Evolutionary conservation across 2,888 invertebrate genomes (phyloP), one percentile per base, ranked within the genome.

Genomic region (Catocala nupta): DNA sequence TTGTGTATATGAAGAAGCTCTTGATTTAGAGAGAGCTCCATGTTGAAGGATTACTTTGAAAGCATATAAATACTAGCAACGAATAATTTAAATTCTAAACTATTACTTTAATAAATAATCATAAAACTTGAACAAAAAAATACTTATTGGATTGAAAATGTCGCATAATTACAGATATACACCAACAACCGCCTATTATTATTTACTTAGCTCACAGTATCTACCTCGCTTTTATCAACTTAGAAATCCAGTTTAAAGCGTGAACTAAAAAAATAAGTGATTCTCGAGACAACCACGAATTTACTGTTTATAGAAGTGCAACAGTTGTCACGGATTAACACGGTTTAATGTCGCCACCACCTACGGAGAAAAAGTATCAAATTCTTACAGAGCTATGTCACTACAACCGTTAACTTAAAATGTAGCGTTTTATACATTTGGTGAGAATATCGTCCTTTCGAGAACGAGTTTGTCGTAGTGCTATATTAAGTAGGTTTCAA

Each of bases 341-440:
- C 53, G 71, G 80, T 82, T 84, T 82, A 74, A 71, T 79, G 75
- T 74, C 77, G 72, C 83, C 88, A 82, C 88, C 88, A 82, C 88
- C 90, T 84, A 88, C 85, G 75, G 73, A 76, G 81, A 77, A 78
- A 79, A 77, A 80, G 75, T 81, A 81, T 78, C 77, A 83, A 84
- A 90, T 87, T 89, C 89, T 84, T 78, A 67, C 71, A 77, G 73
- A 81, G 80, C 85, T 82, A 86, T 86, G 86, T 90, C 87, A 88
- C 81, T 81, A 66, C 70, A 68, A 88, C 91, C 88, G 91, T 90
- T 91, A 64, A 90, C 71, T 72, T 67, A 71, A 74, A 77, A 75
- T 65, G 68, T 72, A 79, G 73, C 74, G 63, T 66, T 66, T 75
- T 68, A 76, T 70, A 77, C 58, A 74, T 81, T 81, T 64, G 70